phyloP scores from a whole-genome alignment of 2,888 invertebrate genomes.

The Autographa gamma region DNA sequence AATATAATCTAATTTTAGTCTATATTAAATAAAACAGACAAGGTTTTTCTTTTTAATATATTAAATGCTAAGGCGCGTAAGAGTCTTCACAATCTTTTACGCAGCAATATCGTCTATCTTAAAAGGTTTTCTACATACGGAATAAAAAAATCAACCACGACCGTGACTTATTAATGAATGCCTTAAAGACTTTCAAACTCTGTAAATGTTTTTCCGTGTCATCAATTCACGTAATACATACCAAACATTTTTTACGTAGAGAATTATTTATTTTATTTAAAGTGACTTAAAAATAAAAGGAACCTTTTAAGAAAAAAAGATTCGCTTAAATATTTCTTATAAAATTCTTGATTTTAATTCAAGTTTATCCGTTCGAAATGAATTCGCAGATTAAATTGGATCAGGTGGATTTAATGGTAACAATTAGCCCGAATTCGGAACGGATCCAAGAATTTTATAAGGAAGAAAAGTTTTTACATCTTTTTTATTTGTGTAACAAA shows the following conservation, averaged over 20 bases:
- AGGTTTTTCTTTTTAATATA: background rate
- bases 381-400: background rate
- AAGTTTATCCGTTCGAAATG: background rate
- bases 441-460: background rate
- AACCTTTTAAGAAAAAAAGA: no score
- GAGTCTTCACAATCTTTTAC: background rate
- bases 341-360: background rate
- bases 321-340: background rate
- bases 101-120: background rate
- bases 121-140: background rate
- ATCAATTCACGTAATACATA: background rate
- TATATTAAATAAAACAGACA: background rate
- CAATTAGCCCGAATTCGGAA: background rate
- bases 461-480: background rate
- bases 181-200: background rate
- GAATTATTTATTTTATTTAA: no score
- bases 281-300: no score
- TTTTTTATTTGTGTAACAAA: background rate
- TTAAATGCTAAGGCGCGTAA: background rate
- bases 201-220: background rate
- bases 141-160: background rate
- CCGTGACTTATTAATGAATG: background rate
- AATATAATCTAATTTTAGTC: background rate
- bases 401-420: slow-evolving; percentile 4
- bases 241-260: no score